Base-by-base conservation (phyloP, 2,797 vertebrate species). In the Halcyon leucocephala region DNA sequence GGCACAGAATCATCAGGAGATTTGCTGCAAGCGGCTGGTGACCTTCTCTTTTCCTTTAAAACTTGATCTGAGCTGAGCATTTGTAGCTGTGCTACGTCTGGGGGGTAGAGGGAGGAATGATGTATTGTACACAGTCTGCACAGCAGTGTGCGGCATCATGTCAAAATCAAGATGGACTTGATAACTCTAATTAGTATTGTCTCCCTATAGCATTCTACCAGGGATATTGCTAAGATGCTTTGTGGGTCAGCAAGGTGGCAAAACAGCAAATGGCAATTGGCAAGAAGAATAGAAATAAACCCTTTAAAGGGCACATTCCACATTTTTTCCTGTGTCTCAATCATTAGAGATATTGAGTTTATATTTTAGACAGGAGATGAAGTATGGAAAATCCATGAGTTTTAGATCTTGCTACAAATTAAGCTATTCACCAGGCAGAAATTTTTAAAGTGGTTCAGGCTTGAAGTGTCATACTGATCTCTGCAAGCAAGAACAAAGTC, bases 161-260 rank as follows among this genome's bases (percentile, higher is more conserved):
- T 14, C 85, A 76, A 83, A 42, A 83, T 42, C 49, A 8, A 58
- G 82, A 54, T 51, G 85, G 61, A 5, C 41, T 49, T 35, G 79
- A 55, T 74, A 64, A 60, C 26, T 78, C 76, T 81, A 29, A 39
- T 57, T 28, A 61, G 85, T 31, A 7, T 61, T 79, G 37, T 54
- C 44, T 91, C 52, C 67, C 79, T 69, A 9, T 25, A 89, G 69
- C 1, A 14, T 9, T 33, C 62, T 89, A 73, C 49, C 57, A 44
- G 69, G 19, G 21, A 8, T 24, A 72, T 46, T 55, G 77, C 70
- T 76, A 33, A 58, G 91, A 26, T 41, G 80, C 65, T 49, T 29
- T 0, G 5, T 5, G 74, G 81, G 71, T 54, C 1, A 0, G 7
- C 3, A 21, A 58, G 41, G 90, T 54, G 69, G 51, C 0, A 0